phyloP scores from a whole-genome alignment of 2,113 vertebrate genomes.

The Aramus guarauna region DNA sequence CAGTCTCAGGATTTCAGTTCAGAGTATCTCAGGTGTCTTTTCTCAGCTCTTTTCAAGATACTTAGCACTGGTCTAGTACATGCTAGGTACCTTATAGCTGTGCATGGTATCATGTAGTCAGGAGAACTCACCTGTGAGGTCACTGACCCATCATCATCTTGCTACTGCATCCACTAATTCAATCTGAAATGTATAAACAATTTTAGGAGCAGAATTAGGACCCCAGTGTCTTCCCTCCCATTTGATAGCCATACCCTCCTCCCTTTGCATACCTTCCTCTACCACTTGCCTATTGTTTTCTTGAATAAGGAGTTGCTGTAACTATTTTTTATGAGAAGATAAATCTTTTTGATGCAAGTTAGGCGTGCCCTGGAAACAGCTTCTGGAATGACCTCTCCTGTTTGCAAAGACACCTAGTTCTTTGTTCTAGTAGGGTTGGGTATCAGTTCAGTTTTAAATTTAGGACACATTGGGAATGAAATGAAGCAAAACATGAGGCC shows the following conservation, averaged over 20 bases:
- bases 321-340: background rate
- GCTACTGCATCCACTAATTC: background rate
- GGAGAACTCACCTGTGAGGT: background rate
- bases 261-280: background rate
- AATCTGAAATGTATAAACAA: background rate
- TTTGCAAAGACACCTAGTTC: background rate
- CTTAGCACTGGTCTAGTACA: background rate
- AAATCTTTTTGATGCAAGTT: background rate
- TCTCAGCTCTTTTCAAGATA: background rate
- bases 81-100: background rate
- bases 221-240: background rate
- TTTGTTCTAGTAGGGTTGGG: background rate
- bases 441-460: background rate
- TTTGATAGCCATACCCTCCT: background rate
- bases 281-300: background rate
- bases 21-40: background rate
- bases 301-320: background rate
- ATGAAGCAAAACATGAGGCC: background rate
- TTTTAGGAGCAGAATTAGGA: background rate
- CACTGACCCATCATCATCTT: background rate
- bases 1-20: background rate
- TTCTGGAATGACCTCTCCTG: background rate
- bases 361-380: background rate
- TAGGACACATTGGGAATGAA: background rate
- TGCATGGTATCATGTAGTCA: background rate